Evolutionary conservation across 2,113 vertebrate genomes (phyloP).

Genomic region (Piaya cayana): DNA sequence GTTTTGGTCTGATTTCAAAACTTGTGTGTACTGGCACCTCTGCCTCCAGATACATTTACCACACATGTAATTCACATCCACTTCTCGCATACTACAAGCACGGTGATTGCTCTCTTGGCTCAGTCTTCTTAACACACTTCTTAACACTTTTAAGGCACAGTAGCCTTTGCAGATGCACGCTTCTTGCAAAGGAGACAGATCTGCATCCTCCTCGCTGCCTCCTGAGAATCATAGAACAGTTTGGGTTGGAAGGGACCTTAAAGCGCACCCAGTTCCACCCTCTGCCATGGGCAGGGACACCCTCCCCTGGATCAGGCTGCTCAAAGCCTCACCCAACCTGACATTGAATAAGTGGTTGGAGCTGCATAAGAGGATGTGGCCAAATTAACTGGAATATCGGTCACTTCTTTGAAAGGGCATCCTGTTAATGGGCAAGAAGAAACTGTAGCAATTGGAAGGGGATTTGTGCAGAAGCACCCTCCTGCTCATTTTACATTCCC

Average conservation of each 20-base stretch:
- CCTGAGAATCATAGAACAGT: too few relatives aligned
- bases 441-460: neutral
- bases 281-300: too few relatives aligned
- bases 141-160: neutral
- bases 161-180: neutral
- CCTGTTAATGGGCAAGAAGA: neutral
- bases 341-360: neutral
- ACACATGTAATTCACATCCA: accelerated
- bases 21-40: neutral
- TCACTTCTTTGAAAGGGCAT: neutral
- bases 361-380: neutral
- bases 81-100: neutral
- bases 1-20: neutral
- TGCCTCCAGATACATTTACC: neutral
- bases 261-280: too few relatives aligned
- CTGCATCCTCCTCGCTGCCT: neutral
- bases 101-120: neutral
- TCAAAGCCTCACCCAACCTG: too few relatives aligned
- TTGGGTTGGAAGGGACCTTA: too few relatives aligned
- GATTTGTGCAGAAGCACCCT: neutral
- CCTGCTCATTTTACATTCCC: neutral
- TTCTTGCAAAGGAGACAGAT: neutral
- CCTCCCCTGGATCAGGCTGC: too few relatives aligned
- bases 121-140: neutral
- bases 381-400: neutral